Evolutionary conservation across 2,113 vertebrate species (phyloP).

Genomic region (Paracyprichromis sp.): DNA sequence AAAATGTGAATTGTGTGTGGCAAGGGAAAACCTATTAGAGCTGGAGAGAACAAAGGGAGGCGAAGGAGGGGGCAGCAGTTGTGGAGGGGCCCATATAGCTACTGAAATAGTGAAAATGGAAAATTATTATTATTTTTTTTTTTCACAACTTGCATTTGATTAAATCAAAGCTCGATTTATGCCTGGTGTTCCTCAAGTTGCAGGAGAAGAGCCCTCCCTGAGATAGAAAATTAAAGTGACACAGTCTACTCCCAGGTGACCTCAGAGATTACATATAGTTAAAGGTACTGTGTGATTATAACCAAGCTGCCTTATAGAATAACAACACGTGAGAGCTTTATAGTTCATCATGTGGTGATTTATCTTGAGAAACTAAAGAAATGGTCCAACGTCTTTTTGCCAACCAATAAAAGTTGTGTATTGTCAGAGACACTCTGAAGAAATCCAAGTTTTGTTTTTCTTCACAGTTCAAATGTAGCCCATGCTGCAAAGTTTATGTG

Average conservation of each 20-base stretch:
- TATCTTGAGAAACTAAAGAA: background rate
- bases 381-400: background rate
- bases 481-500: background rate
- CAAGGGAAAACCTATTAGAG: constrained; percentile 72
- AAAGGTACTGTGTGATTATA: background rate
- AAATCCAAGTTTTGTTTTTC: background rate
- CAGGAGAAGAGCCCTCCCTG: background rate
- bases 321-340: background rate
- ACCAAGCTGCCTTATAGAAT: background rate
- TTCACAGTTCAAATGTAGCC: background rate
- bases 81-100: constrained; percentile 47
- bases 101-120: constrained; percentile 64
- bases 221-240: constrained; percentile 1
- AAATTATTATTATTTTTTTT: constrained; percentile 33
- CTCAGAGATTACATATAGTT: constrained; percentile 15
- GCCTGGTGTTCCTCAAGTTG: constrained; percentile 23
- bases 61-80: constrained; percentile 49
- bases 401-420: background rate
- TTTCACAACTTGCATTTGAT: constrained; percentile 63
- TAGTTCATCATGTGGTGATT: background rate
- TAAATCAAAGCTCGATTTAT: constrained; percentile 48
- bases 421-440: background rate
- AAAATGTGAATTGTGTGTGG: constrained; percentile 71
- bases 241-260: constrained; percentile 1
- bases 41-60: constrained; percentile 67